Evolutionary conservation across 2,113 vertebrate genomes (phyloP).

Genomic region (Nerophis lumbriciformis): DNA sequence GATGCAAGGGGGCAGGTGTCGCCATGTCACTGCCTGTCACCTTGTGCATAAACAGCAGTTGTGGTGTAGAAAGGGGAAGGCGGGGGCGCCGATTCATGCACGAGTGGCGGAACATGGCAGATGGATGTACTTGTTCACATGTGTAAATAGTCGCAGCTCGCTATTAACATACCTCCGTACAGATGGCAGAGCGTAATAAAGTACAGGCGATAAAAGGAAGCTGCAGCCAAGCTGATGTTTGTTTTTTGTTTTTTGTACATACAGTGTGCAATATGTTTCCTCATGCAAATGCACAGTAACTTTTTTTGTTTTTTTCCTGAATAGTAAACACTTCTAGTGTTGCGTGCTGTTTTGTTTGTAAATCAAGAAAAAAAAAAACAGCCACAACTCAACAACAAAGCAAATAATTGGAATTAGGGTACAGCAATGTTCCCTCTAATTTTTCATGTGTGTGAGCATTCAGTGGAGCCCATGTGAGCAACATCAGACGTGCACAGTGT

Average conservation of each 20-base stretch:
- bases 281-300: constrained; percentile 70
- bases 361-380: too few relatives aligned
- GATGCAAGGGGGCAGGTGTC: constrained; percentile 68
- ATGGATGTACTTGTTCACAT: constrained; percentile 79
- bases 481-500: too few relatives aligned
- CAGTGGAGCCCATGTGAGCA: too few relatives aligned
- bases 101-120: constrained; percentile 73
- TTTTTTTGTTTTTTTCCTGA: constrained; percentile 68
- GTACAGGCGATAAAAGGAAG: constrained; percentile 75
- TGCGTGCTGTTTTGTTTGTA: constrained; percentile 9
- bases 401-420: too few relatives aligned
- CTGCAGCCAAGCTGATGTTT: constrained; percentile 67
- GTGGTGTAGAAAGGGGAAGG: constrained; percentile 39
- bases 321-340: constrained; percentile 69
- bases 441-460: too few relatives aligned
- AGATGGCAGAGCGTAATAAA: constrained; percentile 83
- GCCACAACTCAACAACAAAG: too few relatives aligned
- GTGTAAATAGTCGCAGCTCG: constrained; percentile 74
- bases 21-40: constrained; percentile 72
- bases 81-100: constrained; percentile 76
- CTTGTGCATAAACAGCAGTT: constrained; percentile 81
- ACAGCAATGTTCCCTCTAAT: too few relatives aligned
- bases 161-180: constrained; percentile 77
- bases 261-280: constrained; percentile 68
- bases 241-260: constrained; percentile 72